These are phyloP conservation scores for Motacilla tschutschensis DNA, from an alignment of 2,113 vertebrate genomes.

Conservation along the genomic window DNA sequence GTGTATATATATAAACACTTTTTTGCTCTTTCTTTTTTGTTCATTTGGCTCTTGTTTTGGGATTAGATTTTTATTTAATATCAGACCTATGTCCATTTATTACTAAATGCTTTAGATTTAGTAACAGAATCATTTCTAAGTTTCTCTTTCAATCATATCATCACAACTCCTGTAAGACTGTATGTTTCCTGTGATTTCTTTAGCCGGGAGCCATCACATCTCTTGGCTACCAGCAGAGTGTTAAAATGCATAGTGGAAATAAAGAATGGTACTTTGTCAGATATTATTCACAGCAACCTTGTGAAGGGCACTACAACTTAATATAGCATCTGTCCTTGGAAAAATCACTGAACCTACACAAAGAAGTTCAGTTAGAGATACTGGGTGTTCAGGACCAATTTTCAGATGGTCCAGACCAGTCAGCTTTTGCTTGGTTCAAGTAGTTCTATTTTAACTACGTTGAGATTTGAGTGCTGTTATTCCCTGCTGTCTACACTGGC, in stretches of 20 bases:
- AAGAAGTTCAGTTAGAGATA: constrained; percentile 1
- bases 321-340: not conserved
- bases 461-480: constrained; percentile 16
- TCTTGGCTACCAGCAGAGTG: not conserved
- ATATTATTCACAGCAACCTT: not conserved
- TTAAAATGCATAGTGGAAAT: not conserved
- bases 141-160: not conserved
- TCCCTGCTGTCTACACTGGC: constrained; percentile 19
- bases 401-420: not conserved
- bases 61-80: not conserved
- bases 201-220: not conserved
- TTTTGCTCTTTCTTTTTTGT: not conserved
- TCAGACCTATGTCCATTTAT: not conserved
- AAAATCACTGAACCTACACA: not conserved
- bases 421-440: constrained; percentile 1
- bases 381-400: constrained; percentile 5
- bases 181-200: not conserved
- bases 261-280: not conserved
- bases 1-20: not conserved
- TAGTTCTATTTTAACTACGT: constrained; percentile 14
- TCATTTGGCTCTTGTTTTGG: not conserved
- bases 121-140: not conserved
- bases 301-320: not conserved
- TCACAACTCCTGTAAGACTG: not conserved
- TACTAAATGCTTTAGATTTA: not conserved